These are phyloP conservation scores for Caenorhabditis sp. DNA, from an alignment of 2,888 invertebrate species.

Conservation along the genomic window DNA sequence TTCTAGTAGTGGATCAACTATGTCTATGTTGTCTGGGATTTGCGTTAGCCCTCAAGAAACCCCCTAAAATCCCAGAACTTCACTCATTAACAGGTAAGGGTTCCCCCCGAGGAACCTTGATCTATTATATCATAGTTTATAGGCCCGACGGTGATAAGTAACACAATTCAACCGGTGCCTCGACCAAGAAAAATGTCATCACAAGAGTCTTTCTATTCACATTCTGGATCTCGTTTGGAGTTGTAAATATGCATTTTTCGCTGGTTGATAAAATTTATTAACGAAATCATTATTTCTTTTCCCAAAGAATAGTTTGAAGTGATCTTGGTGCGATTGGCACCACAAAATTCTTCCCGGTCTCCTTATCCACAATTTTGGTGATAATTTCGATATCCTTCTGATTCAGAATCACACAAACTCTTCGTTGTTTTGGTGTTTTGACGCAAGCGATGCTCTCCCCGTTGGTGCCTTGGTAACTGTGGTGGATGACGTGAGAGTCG, in stretches of 20 bases:
- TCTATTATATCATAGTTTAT: too few relatives aligned
- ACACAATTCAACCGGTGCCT: slow-evolving; percentile 41
- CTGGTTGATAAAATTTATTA: too few relatives aligned
- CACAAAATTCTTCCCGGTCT: neutral
- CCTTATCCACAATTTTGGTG: neutral
- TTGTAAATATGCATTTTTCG: too few relatives aligned
- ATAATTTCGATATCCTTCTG: neutral
- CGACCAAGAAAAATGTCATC: slow-evolving; percentile 39
- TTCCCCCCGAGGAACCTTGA: too few relatives aligned
- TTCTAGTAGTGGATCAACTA: slow-evolving; percentile 73
- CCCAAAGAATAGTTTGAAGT: neutral
- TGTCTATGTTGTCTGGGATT: slow-evolving; percentile 73
- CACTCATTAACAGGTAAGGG: slow-evolving; percentile 38
- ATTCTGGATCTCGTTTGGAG: slow-evolving; percentile 41
- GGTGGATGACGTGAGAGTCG: neutral
- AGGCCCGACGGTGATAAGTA: slow-evolving; percentile 36
- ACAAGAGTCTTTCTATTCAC: slow-evolving; percentile 45
- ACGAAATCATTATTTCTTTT: too few relatives aligned
- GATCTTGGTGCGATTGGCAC: neutral
- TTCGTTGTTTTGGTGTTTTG: neutral
- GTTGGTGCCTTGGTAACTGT: neutral
- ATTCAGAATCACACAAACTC: neutral
- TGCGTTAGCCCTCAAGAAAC: slow-evolving; percentile 71
- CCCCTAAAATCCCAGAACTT: slow-evolving; percentile 51
- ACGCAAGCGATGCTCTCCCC: neutral